Evolutionary conservation across 2,888 invertebrate species (phyloP).

Genomic region (Mamestra brassicae): DNA sequence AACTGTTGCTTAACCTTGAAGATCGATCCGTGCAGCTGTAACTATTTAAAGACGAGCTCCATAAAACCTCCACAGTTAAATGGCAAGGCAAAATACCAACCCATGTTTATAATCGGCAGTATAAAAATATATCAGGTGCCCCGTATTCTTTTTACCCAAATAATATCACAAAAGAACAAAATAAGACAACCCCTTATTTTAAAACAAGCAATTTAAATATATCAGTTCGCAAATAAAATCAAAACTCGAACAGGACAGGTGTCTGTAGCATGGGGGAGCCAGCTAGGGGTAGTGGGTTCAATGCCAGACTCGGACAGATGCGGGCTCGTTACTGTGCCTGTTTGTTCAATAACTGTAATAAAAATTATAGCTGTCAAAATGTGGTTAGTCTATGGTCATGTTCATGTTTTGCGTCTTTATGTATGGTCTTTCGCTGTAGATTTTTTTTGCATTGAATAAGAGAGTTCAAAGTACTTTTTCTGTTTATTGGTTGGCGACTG

Average conservation of each 20-base stretch:
- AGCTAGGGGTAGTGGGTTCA: slow-evolving; percentile 62
- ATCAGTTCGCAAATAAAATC: slow-evolving; percentile 71
- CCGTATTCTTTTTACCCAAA: slow-evolving; percentile 1
- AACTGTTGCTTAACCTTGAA: not conserved
- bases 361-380: slow-evolving; percentile 57
- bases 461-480: too few species aligned
- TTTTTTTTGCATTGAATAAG: not conserved
- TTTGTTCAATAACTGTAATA: slow-evolving; percentile 64
- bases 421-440: not conserved
- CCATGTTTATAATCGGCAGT: not conserved
- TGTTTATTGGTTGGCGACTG: too few species aligned
- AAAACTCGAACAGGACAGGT: slow-evolving; percentile 72
- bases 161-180: not conserved
- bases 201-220: slow-evolving; percentile 44
- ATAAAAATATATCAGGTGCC: slow-evolving; percentile 2
- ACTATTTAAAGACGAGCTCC: not conserved
- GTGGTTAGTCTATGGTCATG: slow-evolving; percentile 44
- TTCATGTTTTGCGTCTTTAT: slow-evolving; percentile 12
- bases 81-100: not conserved
- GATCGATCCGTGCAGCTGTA: not conserved
- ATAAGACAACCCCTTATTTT: slow-evolving; percentile 14
- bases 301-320: slow-evolving; percentile 63
- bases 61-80: not conserved
- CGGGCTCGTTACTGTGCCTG: slow-evolving; percentile 63
- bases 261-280: slow-evolving; percentile 61